Base-by-base conservation (phyloP, 2,888 invertebrate species). In the Archaeoteleia sp. region DNA sequence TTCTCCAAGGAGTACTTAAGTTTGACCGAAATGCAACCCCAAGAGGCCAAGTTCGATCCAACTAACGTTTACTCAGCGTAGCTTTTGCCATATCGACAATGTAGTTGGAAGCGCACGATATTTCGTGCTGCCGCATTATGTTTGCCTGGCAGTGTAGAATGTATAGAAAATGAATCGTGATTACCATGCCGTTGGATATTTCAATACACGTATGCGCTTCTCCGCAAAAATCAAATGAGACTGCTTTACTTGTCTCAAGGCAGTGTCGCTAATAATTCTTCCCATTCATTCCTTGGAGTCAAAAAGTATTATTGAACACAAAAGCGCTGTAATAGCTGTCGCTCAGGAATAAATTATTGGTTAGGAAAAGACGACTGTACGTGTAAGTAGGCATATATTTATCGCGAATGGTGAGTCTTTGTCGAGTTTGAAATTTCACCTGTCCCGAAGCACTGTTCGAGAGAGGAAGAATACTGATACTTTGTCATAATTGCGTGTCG, bases 1-100 rank as follows among this genome's bases (percentile, higher is more conserved):
- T 67, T 67, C 70, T 72, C 70, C 17, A 54, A 67, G 67, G 68
- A 70, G 67, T 66, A 70, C 70, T 71, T 70, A 61, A 63, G 63
- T 70, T 67, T 70, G 67, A 67, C 71, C 70, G 71, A 73, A 71
- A 70, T 73, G 67, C 63, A 20, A 49, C 34, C 57, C 54, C 70
- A 13, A 61, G 45, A 48, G 67, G 45, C 60, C 49, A 60, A 55
- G 60, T 67, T 67, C 66, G 66, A 67, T 63, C 48, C 62, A 63
- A 49, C 55, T 55, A 63, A 55, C 55, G 49, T 55, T 62, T 54
- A 62, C 54, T 54, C 34, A 40, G 54, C 42, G 54, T 55, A 40
- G 62, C 53, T 54, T 39, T 45, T 40, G 20, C 54, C 20, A 13
- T 32, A 62, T 62, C 42, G 54, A 32, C 48, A 39, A 46, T 61